Percentiles rank a stretch among this genome's conserved stretches.
phyloP scores from a whole-genome alignment of 2,888 invertebrate species.

The Caenorhabditis imperialis region DNA sequence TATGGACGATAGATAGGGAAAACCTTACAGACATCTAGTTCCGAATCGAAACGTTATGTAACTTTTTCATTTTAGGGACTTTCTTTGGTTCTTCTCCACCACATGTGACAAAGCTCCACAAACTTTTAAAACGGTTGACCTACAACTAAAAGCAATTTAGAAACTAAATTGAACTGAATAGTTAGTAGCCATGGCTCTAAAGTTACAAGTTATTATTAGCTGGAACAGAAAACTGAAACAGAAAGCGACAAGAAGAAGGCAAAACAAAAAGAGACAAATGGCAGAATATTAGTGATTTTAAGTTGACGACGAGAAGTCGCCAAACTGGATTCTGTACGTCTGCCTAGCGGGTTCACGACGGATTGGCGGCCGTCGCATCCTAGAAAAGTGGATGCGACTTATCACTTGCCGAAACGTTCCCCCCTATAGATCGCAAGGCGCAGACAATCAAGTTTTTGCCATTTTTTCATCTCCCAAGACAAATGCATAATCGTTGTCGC shows the following conservation, averaged over 20 bases:
- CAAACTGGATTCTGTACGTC: slow-evolving; percentile 42
- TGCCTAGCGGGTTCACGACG: slow-evolving; percentile 43
- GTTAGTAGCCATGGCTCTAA: no score
- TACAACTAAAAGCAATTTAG: background rate
- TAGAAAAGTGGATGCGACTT: slow-evolving; percentile 43
- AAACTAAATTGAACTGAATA: background rate
- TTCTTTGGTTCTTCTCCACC: no score
- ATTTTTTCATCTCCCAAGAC: slow-evolving; percentile 4
- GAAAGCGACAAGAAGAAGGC: no score
- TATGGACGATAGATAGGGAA: slow-evolving; percentile 34
- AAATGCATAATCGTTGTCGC: background rate
- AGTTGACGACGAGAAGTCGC: slow-evolving; percentile 26
- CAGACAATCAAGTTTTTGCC: slow-evolving; percentile 51
- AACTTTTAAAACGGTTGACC: background rate
- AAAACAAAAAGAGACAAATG: slow-evolving; percentile 9
- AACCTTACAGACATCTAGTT: slow-evolving; percentile 18
- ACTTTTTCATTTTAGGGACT: background rate
- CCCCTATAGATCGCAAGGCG: slow-evolving; percentile 18
- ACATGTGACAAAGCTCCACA: slow-evolving; percentile 15
- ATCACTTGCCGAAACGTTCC: slow-evolving; percentile 43
- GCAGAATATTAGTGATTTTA: slow-evolving; percentile 17
- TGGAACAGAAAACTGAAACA: no score
- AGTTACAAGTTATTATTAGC: no score
- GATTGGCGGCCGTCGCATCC: slow-evolving; percentile 23
- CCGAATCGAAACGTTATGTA: slow-evolving; percentile 30